Evolutionary conservation across 2,113 vertebrate species (phyloP), one percentile per base, ranked within the genome.

Genomic region (Hypomesus transpacificus): DNA sequence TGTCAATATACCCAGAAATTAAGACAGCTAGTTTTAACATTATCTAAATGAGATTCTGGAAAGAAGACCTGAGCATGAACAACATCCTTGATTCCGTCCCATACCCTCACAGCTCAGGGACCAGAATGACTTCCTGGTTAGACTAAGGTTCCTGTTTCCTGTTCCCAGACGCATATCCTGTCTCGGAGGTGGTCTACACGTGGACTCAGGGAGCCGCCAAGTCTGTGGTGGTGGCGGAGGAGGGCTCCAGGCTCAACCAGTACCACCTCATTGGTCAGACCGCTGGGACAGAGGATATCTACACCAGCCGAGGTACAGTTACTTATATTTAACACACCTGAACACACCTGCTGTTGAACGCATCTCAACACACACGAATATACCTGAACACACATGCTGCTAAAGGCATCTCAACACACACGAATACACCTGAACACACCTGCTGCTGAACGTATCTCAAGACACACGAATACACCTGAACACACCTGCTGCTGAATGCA

Each of bases 261-360:
- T 99, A 99, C 59, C 96, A 98, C 73, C 88, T 99, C 83, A 94
- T 95, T 26, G 95, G 94, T 68, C 95, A 98, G 85, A 96, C 93
- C 0, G 96, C 96, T 0, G 95, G 95, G 68, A 96, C 94, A 0
- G 95, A 97, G 87, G 95, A 97, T 83, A 96, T 96, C 88, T 93
- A 90, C 73, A 98, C 96, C 82, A 98, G 95, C 79, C 92, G 96
- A 89, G 97, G 96, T 99, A 89, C 79, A 50, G n/a, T 2, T 8
- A 46, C 31, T 6, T 4, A 34, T 7, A 34, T 34, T 6, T 11
- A 17, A 46, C 39, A 46, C 9, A 13, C 2, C 1, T 58, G 31
- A 31, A n/a, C 8, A 8, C 18, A 31, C 59, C 34, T 7, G 9
- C 52, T n/a, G 22, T 54, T n/a, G 26, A 34, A 34, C 24, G 20